A percentile compares a stretch with the other conserved stretches of the same genome.
Conservation (phyloP, 2,888 invertebrate species). For the Apocheima hispidaria region DNA sequence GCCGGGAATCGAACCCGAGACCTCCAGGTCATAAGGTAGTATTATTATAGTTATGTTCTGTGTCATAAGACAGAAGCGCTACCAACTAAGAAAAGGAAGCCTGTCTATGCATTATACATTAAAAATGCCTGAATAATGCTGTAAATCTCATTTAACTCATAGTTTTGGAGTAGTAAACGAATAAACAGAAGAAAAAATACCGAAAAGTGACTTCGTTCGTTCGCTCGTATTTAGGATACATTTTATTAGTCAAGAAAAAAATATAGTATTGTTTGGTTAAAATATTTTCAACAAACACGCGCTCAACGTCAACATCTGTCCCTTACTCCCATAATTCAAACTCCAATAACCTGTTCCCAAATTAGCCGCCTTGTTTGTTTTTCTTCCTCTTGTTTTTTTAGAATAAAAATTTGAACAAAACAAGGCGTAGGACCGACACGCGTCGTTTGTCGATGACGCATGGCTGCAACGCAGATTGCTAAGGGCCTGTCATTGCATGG, state of each 20-base stretch:
- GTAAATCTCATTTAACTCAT: no score
- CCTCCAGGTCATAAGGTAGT: no score
- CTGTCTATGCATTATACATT: no score
- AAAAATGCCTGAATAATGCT: no score
- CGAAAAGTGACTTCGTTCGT: no score
- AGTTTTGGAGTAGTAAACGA: no score
- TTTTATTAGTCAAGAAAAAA: neutral
- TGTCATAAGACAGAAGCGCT: no score
- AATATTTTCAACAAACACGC: conserved; percentile 5
- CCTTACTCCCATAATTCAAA: conserved; percentile 11
- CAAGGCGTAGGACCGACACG: conserved; percentile 25
- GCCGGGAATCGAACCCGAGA: no score
- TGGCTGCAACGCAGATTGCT: conserved; percentile 30
- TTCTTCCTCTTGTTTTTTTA: conserved; percentile 20
- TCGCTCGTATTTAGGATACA: no score
- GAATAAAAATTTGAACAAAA: conserved; percentile 25
- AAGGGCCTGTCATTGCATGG: conserved; percentile 51
- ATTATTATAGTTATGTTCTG: no score
- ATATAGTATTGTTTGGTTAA: neutral
- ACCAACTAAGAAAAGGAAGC: no score
- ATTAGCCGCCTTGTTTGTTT: conserved; percentile 29
- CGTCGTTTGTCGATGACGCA: conserved; percentile 48
- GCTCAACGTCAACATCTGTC: conserved; percentile 13
- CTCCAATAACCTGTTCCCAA: conserved; percentile 26
- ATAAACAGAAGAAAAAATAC: no score